Evolutionary conservation across 1,140 invertebrate genomes (phyloP), one percentile per base, ranked within the genome.

Genomic region (Ips typographus): DNA sequence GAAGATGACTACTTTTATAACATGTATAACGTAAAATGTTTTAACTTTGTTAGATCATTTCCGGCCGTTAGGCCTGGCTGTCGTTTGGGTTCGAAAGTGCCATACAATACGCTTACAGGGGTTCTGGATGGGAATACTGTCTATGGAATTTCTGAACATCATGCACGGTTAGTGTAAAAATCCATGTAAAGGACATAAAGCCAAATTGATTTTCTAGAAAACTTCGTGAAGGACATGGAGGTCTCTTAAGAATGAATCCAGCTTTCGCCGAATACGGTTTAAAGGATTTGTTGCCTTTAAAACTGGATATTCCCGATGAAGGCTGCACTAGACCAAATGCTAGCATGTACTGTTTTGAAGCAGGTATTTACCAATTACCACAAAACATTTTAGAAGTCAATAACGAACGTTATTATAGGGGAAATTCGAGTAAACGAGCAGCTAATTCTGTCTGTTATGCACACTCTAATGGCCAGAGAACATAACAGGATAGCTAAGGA

Each of bases 371-470:
- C 39, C 57, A 6, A 55, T n/a, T 2, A 38, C 37, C 22, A 22
- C 22, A 22, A 22, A 22, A 22, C 22, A 22, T 22, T 22, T 22
- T 22, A 22, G 1, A 8, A 55, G 7, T 4, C 1, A 38, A 38
- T 37, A 55, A 37, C 8, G 37, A 55, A 47, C 44, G 1, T 55
- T 55, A 1, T 82, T 79, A 58, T 75, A 90, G 92, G 95, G 77
- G 95, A 98, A 83, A 94, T 95, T 77, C 86, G 95, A 76, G 95
- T 97, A 3, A 96, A 96, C 78, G 94, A 98, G 78, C 95, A 97
- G 77, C 80, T 96, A 65, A 91, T 95, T 1, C 81, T 97, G 36
- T 91, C 93, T 1, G 94, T 93, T 71, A 93, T 95, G 89, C 94
- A 96, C 80, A 95, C 94, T 0, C 78, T 97, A 1, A 91, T 95